phyloP scores from a whole-genome alignment of 2,888 invertebrate species.

The Hypomecis atomaria region DNA sequence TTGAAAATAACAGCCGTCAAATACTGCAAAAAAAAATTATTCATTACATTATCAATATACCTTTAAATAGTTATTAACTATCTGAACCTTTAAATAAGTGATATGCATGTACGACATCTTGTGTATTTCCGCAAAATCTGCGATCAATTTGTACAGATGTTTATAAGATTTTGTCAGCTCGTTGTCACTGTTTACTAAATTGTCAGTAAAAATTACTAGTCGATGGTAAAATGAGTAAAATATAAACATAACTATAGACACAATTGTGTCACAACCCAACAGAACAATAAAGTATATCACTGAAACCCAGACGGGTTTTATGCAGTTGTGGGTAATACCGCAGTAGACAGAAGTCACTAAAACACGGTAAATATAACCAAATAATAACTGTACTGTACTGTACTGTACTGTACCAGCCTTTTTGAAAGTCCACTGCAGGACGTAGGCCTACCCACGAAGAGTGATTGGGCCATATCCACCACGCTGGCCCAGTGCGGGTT shows the following conservation, averaged over 20 bases:
- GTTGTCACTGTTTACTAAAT: not conserved
- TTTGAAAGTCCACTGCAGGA: too few relatives aligned
- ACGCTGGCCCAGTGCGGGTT: too few relatives aligned
- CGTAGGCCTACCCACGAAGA: too few relatives aligned
- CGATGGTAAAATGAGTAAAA: not conserved
- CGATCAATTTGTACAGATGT: not conserved
- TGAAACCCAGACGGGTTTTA: not conserved
- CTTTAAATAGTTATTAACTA: too few relatives aligned
- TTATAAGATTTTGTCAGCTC: not conserved
- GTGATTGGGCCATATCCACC: too few relatives aligned
- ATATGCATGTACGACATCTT: not conserved
- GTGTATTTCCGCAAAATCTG: constrained; percentile 1
- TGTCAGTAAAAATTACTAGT: not conserved
- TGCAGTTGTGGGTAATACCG: not conserved
- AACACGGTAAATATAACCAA: not conserved
- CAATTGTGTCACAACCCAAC: not conserved
- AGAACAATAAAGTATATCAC: not conserved
- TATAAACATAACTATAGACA: not conserved
- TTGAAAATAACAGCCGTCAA: not conserved
- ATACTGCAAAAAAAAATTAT: not conserved
- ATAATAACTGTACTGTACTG: too few relatives aligned
- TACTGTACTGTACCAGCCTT: too few relatives aligned
- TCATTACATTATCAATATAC: too few relatives aligned
- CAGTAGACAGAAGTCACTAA: not conserved
- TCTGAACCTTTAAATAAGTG: too few relatives aligned